Evolutionary conservation across 2,888 invertebrate genomes (phyloP).

Genomic region (Pteria penguin): DNA sequence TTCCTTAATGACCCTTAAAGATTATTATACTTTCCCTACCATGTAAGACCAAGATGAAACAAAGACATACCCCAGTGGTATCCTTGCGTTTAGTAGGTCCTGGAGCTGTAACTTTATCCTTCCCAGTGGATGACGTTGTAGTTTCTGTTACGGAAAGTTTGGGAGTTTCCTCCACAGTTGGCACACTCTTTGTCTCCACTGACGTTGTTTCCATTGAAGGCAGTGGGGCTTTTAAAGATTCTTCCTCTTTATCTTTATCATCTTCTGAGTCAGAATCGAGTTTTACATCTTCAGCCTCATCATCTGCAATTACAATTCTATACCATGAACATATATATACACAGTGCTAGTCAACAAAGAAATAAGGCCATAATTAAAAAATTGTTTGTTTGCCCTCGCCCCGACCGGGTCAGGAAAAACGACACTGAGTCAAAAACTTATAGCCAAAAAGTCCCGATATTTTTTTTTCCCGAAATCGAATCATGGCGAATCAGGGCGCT

Average conservation of each 20-base stretch:
- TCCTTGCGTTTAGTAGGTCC: neutral
- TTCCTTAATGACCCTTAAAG: too few species aligned
- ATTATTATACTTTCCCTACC: too few species aligned
- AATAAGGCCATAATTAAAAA: too few species aligned
- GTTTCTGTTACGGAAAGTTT: slow-evolving; percentile 62
- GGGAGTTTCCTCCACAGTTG: slow-evolving; percentile 57
- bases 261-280: slow-evolving; percentile 68
- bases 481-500: too few species aligned
- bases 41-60: too few species aligned
- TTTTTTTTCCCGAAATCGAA: too few species aligned
- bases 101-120: slow-evolving; percentile 18
- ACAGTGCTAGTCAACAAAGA: too few species aligned
- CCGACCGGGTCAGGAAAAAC: too few species aligned
- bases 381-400: too few species aligned
- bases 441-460: too few species aligned
- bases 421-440: too few species aligned
- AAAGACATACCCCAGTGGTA: neutral
- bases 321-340: neutral
- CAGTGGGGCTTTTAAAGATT: slow-evolving; percentile 38
- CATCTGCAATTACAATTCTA: slow-evolving; percentile 16
- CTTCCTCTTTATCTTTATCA: slow-evolving; percentile 48
- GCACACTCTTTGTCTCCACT: slow-evolving; percentile 34
- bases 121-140: slow-evolving; percentile 49
- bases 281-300: slow-evolving; percentile 70
- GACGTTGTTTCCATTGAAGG: slow-evolving; percentile 34